Evolutionary conservation across 2,113 vertebrate genomes (phyloP), one percentile per base, ranked within the genome.

Genomic region (Lagenorhynchus albirostris): DNA sequence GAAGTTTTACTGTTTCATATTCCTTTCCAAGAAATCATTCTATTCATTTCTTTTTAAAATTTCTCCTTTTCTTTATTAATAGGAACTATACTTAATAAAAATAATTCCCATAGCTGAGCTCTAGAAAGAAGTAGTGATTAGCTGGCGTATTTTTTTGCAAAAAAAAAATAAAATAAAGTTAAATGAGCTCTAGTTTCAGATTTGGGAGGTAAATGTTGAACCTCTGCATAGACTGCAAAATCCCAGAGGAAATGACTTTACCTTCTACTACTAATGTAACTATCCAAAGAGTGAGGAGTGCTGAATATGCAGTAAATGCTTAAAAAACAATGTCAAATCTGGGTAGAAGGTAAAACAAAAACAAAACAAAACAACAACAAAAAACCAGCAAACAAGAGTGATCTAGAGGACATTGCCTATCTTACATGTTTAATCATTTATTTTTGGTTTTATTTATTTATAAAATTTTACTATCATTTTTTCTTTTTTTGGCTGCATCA

Each of bases 31-130:
- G n/a, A 82, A 89, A 60, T 38, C 23, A 50, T 58, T 77, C 36
- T 65, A 80, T 31, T 77, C 7, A 10, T 67, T 83, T 74, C 5
- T 89, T 88, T 83, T 68, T 10, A 62, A 84, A 68, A 33, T 12
- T 13, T 65, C 15, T 73, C 62, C 20, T 68, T 70, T 89, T 33
- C 47, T 73, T 97, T 15, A 84, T 80, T 89, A 81, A 10, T 53
- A 94, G 50, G 25, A 92, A 1, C 13, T 89, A 33, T 67, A 33
- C 17, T 89, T 85, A 73, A 92, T 84, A 89, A 96, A 94, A 95
- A 60, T 53, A 81, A 92, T 89, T 62, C 71, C 71, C 79, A n/a
- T n/a, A 62, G 31, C 58, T 74, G 63, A 62, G 53, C 47, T 44
- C 17, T 44, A 29, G 18, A 77, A 91, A 91, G 23, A 80, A 84